Evolutionary conservation across 2,797 vertebrate species (phyloP), one percentile per base, ranked within the genome.

Genomic region (Hoplostethus atlanticus): DNA sequence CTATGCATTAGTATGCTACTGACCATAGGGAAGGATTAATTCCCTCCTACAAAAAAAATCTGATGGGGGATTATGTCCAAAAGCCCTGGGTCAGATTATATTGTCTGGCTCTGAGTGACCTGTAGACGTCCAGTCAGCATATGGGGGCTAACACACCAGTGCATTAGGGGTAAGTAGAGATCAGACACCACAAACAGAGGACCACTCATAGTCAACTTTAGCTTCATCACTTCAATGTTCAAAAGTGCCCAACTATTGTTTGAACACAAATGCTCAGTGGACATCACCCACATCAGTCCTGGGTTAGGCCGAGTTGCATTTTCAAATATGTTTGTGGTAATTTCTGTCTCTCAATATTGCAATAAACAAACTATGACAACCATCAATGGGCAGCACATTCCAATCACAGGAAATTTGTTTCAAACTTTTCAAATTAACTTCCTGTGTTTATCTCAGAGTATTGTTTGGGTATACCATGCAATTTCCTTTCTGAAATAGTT

Each of bases 51-150:
- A 48, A 61, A 68, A 28, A 72, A 62, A 61, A 62, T 64, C 53
- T 65, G 64, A 53, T 61, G 36, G 11, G 11, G 85, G 92, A 93
- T 93, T 92, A 92, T 68, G 58, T 82, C 66, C 83, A 17, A 71
- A 79, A 54, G 79, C 42, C 59, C 36, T 50, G 55, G 58, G 17
- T 61, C 66, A 52, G 82, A 88, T 81, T 81, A 79, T 72, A 69
- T 74, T 34, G 82, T 84, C 80, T 76, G 75, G 52, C 15, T 89
- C 72, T 79, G 55, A 56, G 44, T 80, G 83, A 79, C 77, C 83
- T 77, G 50, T 51, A 63, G 17, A 67, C 71, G 71, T 59, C 56
- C 57, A 77, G 70, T 91, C 83, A 91, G 85, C 88, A 75, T 15
- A 38, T 21, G 10, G 53, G 30, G 30, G 54, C 71, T 79, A 59